Conservation (phyloP, 2,113 vertebrate species). For the Perccottus glenii region DNA sequence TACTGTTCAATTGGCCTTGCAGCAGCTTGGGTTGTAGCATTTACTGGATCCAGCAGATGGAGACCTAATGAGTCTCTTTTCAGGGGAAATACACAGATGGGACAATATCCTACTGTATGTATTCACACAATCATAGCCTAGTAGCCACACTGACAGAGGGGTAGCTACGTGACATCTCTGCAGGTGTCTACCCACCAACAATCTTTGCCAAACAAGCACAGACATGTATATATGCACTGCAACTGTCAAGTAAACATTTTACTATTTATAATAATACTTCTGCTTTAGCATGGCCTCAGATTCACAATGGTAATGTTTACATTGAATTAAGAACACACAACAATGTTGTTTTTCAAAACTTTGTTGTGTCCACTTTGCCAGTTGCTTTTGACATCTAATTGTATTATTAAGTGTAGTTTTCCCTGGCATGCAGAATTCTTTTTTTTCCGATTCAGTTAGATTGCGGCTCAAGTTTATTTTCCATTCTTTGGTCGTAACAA, state of each 20-base stretch:
- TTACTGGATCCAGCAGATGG: conserved; percentile 85
- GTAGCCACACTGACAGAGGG: conserved; percentile 25
- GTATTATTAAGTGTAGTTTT: no score
- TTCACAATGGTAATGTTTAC: no score
- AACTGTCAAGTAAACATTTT: not conserved
- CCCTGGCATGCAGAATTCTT: no score
- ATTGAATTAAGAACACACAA: no score
- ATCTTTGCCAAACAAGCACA: conserved; percentile 3
- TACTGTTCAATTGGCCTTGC: conserved; percentile 84
- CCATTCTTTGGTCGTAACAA: no score
- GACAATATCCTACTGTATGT: conserved; percentile 58
- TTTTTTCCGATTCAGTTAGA: no score
- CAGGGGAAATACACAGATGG: conserved; percentile 78
- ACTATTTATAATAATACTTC: not conserved
- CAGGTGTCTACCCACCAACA: conserved; percentile 15
- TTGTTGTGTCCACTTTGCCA: no score
- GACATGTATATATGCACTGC: conserved; percentile 8
- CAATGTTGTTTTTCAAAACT: no score
- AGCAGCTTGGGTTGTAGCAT: conserved; percentile 85
- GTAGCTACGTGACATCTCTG: conserved; percentile 32
- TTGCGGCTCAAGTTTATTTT: no score
- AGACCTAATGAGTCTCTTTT: conserved; percentile 85
- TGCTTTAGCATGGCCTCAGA: not conserved
- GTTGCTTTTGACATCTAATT: no score
- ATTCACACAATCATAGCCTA: conserved; percentile 37